Conservation (phyloP, 2,797 vertebrate genomes). For the Cossypha dichroa region DNA sequence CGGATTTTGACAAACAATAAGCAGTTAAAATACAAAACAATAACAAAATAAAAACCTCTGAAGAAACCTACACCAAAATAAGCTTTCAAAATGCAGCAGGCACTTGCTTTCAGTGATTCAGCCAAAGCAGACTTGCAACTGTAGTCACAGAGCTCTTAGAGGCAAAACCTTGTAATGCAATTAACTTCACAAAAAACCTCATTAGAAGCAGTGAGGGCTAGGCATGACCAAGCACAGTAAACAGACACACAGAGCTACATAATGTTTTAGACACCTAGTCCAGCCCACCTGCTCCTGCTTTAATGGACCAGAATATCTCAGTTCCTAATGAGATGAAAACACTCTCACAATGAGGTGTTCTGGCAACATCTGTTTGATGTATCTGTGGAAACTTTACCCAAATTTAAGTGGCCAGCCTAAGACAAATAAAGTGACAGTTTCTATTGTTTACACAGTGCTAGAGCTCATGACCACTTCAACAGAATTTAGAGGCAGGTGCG, state of each 20-base stretch:
- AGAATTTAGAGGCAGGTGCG: not conserved
- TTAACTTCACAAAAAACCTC: slow-evolving; percentile 6
- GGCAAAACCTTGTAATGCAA: slow-evolving; percentile 6
- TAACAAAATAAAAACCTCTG: not conserved
- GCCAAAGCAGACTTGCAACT: not conserved
- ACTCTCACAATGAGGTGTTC: not conserved
- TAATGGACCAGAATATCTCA: slow-evolving; percentile 51
- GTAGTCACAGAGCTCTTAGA: not conserved
- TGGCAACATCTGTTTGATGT: slow-evolving; percentile 8
- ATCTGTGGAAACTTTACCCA: not conserved
- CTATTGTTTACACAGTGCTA: not conserved
- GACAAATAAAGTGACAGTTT: not conserved
- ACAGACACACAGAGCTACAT: not conserved
- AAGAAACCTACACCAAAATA: not conserved
- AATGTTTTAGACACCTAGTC: slow-evolving; percentile 32
- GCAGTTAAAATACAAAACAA: not conserved
- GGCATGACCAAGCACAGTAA: slow-evolving; percentile 5
- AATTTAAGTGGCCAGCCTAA: too few species aligned
- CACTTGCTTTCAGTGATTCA: not conserved
- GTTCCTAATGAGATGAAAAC: slow-evolving; percentile 31
- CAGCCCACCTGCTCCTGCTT: not conserved
- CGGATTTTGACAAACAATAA: not conserved
- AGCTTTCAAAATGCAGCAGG: not conserved
- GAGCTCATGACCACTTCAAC: not conserved
- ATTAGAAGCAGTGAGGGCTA: slow-evolving; percentile 22